Evolutionary conservation across 2,113 vertebrate species (phyloP).

Genomic region (Parotia lawesii): DNA sequence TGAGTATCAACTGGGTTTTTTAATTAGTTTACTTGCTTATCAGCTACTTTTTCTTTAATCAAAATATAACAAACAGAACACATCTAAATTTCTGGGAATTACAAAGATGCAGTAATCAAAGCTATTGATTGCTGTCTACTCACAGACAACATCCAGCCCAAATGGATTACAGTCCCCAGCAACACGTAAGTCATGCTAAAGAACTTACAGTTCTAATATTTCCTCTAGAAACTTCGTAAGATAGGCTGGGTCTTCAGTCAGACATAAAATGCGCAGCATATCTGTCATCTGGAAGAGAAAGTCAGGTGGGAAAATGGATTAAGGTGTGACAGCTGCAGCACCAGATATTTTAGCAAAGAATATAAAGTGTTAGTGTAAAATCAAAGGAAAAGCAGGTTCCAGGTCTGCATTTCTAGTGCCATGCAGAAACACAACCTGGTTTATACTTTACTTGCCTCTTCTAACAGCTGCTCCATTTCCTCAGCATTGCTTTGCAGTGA

Average conservation of each 20-base stretch:
- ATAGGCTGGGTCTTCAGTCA: constrained; percentile 84
- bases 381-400: background rate
- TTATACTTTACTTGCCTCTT: constrained; percentile 77
- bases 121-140: background rate
- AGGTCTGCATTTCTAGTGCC: background rate
- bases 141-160: background rate
- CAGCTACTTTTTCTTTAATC: background rate
- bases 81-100: background rate
- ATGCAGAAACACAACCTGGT: background rate
- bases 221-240: constrained; percentile 86
- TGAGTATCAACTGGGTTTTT: background rate
- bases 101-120: background rate
- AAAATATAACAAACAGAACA: background rate
- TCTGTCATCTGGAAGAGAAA: constrained; percentile 78
- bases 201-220: constrained; percentile 81
- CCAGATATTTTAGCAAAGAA: background rate
- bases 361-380: background rate
- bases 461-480: constrained; percentile 78
- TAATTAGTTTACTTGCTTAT: background rate
- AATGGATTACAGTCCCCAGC: background rate
- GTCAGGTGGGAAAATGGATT: background rate
- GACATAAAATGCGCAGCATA: constrained; percentile 85
- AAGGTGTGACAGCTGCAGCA: background rate
- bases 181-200: background rate
- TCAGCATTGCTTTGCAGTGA: constrained; percentile 46